Evolutionary conservation across 2,888 invertebrate genomes (phyloP), one percentile per base, ranked within the genome.

Genomic region (Caradrina kadenii): DNA sequence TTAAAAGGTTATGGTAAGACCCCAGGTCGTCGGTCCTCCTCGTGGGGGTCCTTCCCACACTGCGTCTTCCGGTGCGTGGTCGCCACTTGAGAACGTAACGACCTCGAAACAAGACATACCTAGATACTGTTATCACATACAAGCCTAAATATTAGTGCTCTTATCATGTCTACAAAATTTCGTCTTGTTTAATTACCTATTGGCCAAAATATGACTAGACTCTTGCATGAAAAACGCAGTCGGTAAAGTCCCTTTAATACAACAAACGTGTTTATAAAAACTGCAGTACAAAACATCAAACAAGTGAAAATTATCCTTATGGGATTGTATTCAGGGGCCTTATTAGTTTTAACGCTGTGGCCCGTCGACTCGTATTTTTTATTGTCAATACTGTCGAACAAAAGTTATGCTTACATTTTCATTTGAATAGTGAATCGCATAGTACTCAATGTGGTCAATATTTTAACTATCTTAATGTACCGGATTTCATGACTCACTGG

Each of bases 401-500:
- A 68, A 83, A 88, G 87, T 87, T 86, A 84, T 76, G 17, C 17
- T 5, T 45, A 86, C 54, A 80, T 82, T 87, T 87, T 88, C 81
- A 77, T 78, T 82, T 77, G 60, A 61, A 39, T 59, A 67, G 68
- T 69, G 75, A 83, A 73, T 26, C 77, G 69, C 48, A 6, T 62
- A 49, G 49, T 55, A 61, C 39, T 59, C n/a, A n/a, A 53, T 55
- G 45, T 21, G 31, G 67, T 63, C 58, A 53, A 63, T 68, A 77
- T 62, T 64, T 77, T 62, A 76, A n/a, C 19, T 17, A 54, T 63
- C 60, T 73, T 6, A 63, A 63, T 65, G n/a, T 56, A 56, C 35
- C 7, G 3, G 15, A 22, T 22, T 35, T 19, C 15, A 21, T 75
- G 76, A 66, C 11, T 69, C 69, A 59, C 15, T 11, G 13, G 22